Percentiles rank a stretch among this genome's conserved stretches.
These are phyloP conservation scores for Meganola albula DNA, from an alignment of 2,888 invertebrate species.

Conservation along the genomic window DNA sequence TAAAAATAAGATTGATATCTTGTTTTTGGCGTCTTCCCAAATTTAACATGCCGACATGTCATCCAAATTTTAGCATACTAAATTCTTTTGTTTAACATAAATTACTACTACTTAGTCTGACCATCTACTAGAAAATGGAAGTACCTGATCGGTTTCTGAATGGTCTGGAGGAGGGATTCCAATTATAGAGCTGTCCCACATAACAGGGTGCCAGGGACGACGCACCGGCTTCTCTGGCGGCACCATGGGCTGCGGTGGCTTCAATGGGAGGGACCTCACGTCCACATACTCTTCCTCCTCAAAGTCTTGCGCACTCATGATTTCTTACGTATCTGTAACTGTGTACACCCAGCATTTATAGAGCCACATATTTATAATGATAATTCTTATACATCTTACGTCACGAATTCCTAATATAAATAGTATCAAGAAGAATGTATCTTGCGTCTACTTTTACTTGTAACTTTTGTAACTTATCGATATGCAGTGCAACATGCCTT, in stretches of 20 bases:
- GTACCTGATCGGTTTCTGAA: constrained; percentile 33
- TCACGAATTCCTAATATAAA: too few relatives aligned
- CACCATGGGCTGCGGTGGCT: constrained; percentile 68
- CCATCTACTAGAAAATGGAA: neutral
- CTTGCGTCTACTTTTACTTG: too few relatives aligned
- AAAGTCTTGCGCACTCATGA: constrained; percentile 33
- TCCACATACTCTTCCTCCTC: constrained; percentile 63
- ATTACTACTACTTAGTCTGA: neutral
- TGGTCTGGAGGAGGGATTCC: constrained; percentile 55
- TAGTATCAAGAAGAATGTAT: too few relatives aligned
- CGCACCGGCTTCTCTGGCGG: constrained; percentile 72
- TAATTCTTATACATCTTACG: too few relatives aligned
- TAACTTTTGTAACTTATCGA: too few relatives aligned
- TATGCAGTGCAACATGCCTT: too few relatives aligned
- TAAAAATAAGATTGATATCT: too few relatives aligned
- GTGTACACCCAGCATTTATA: too few relatives aligned
- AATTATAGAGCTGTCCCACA: constrained; percentile 76
- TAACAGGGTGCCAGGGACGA: constrained; percentile 80
- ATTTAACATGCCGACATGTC: too few relatives aligned
- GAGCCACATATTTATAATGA: neutral
- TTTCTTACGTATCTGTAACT: constrained; percentile 4
- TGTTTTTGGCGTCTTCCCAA: too few relatives aligned
- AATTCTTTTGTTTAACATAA: too few relatives aligned
- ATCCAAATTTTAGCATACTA: too few relatives aligned
- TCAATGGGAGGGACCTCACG: constrained; percentile 55